phyloP scores from a whole-genome alignment of 2,888 invertebrate species.

The Eilema depressum region DNA sequence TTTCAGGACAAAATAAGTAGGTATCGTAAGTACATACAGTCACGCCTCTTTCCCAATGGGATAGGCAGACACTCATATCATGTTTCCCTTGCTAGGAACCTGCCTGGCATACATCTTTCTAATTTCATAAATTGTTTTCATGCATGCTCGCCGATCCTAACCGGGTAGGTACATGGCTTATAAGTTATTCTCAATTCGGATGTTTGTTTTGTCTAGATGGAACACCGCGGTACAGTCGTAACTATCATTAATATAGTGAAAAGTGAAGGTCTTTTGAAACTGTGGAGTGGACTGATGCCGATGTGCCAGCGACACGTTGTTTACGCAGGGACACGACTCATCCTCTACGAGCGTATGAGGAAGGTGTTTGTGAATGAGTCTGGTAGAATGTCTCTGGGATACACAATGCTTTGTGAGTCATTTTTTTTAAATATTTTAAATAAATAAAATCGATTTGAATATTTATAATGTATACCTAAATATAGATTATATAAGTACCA shows the following conservation, averaged over 20 bases:
- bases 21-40: too few species aligned
- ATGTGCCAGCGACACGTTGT: slow-evolving; percentile 95
- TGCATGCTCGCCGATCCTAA: too few species aligned
- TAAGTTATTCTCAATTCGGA: not conserved
- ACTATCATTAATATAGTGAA: slow-evolving; percentile 93
- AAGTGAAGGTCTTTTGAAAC: slow-evolving; percentile 93
- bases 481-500: too few species aligned
- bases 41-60: too few species aligned
- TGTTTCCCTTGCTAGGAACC: too few species aligned
- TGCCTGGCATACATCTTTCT: too few species aligned
- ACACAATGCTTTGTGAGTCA: slow-evolving; percentile 86
- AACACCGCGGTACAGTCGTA: slow-evolving; percentile 92
- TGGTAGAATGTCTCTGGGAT: slow-evolving; percentile 90
- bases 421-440: too few species aligned
- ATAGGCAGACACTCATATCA: too few species aligned
- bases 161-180: not conserved
- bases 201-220: slow-evolving; percentile 74
- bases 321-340: slow-evolving; percentile 94
- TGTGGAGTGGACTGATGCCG: slow-evolving; percentile 96
- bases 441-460: too few species aligned
- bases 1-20: not conserved
- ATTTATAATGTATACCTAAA: too few species aligned
- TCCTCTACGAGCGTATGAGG: slow-evolving; percentile 93
- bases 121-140: too few species aligned
- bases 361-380: slow-evolving; percentile 89